phyloP scores from a whole-genome alignment of 2,888 invertebrate genomes.

The Chrysolina haemoptera region DNA sequence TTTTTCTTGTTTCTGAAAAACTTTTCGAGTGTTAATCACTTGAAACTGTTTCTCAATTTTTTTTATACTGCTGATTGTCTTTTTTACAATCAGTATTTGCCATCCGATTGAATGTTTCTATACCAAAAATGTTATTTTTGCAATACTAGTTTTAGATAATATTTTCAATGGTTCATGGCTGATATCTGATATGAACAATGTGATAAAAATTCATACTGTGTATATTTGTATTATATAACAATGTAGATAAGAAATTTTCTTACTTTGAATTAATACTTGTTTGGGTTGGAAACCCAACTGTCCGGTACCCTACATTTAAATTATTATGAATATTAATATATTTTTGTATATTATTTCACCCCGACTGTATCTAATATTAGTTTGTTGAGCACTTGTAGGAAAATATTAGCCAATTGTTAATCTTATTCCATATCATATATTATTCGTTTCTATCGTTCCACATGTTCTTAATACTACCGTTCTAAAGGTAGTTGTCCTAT shows the following conservation, averaged over 20 bases:
- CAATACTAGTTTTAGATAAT: conserved; percentile 50
- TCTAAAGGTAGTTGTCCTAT: no score
- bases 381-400: conserved; percentile 56
- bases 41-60: neutral
- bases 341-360: conserved; percentile 54
- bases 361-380: conserved; percentile 44
- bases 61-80: neutral
- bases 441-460: conserved; percentile 36
- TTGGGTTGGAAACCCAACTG: conserved; percentile 41
- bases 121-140: conserved; percentile 56
- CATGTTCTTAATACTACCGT: conserved; percentile 26
- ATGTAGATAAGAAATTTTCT: conserved; percentile 55
- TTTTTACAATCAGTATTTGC: neutral
- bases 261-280: conserved; percentile 39
- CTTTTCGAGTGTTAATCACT: no score
- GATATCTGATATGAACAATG: conserved; percentile 53
- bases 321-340: conserved; percentile 49
- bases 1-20: no score
- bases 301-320: conserved; percentile 48
- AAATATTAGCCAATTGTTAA: conserved; percentile 43
- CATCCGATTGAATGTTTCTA: conserved; percentile 37
- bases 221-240: conserved; percentile 60
- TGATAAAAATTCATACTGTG: conserved; percentile 59
- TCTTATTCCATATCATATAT: conserved; percentile 45
- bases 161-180: conserved; percentile 28